Conservation (phyloP, 1,140 invertebrate genomes). For the Drosophila quadrilineata region DNA sequence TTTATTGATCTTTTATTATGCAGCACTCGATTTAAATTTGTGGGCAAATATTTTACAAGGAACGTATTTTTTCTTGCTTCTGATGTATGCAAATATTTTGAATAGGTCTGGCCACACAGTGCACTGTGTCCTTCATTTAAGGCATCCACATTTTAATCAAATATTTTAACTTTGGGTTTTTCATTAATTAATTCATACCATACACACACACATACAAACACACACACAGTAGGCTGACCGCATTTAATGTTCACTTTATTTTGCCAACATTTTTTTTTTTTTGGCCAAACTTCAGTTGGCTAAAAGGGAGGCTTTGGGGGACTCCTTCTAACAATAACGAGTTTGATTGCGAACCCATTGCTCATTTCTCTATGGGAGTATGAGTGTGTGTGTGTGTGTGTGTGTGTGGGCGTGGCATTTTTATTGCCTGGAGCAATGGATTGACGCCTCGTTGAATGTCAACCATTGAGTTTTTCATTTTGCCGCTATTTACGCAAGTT, state of each 20-base stretch:
- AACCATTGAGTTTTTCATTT: background rate
- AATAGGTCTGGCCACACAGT: background rate
- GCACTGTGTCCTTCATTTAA: conserved; percentile 30
- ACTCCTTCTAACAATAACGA: too few relatives aligned
- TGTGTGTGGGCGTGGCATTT: conserved; percentile 17
- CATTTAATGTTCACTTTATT: conserved; percentile 41
- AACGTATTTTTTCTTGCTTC: conserved; percentile 12
- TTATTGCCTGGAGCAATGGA: background rate
- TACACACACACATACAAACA: background rate
- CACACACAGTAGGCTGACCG: conserved; percentile 4
- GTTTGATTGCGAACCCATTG: conserved; percentile 20
- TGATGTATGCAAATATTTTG: conserved; percentile 33
- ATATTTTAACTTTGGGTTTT: conserved; percentile 52
- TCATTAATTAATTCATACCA: conserved; percentile 46
- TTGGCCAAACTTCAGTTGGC: too few relatives aligned
- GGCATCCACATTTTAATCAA: conserved; percentile 46
- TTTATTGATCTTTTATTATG: conserved; percentile 1
- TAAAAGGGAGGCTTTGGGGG: background rate
- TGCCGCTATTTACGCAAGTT: conserved; percentile 48
- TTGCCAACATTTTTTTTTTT: background rate
- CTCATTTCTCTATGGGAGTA: conserved; percentile 38
- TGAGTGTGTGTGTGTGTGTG: too few relatives aligned
- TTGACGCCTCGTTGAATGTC: conserved; percentile 11
- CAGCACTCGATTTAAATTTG: conserved; percentile 1
- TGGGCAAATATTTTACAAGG: conserved; percentile 22